Evolutionary conservation across 1,140 invertebrate species (phyloP).

Genomic region (Heterodera schachtii): DNA sequence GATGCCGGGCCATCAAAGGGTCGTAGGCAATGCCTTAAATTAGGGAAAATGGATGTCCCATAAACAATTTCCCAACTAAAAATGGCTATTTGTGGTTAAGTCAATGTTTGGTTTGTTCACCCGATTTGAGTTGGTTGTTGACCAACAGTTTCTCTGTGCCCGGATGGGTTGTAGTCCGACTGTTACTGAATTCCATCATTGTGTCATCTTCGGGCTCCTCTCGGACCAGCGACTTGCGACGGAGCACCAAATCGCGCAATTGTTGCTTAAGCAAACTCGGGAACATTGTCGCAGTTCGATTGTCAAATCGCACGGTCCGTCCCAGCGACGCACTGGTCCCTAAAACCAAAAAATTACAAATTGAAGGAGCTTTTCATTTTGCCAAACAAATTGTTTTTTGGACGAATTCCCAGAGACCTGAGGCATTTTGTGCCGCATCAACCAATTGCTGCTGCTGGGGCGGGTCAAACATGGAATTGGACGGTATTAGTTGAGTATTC

Average conservation of each 20-base stretch:
- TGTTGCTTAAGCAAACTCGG: conserved; percentile 63
- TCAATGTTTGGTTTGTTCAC: neutral
- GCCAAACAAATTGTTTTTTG: too few relatives aligned
- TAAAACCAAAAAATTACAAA: too few relatives aligned
- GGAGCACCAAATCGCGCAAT: conserved; percentile 60
- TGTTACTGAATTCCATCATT: conserved; percentile 27
- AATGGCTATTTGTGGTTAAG: too few relatives aligned
- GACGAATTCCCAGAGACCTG: too few relatives aligned
- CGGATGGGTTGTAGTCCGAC: neutral
- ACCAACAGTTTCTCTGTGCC: neutral
- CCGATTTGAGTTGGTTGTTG: conserved; percentile 12
- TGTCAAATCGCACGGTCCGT: conserved; percentile 44
- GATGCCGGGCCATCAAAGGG: conserved; percentile 82
- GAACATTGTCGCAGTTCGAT: conserved; percentile 30
- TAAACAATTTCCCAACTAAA: too few relatives aligned
- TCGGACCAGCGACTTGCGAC: conserved; percentile 58
- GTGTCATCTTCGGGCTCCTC: conserved; percentile 63
- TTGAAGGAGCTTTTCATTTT: too few relatives aligned
- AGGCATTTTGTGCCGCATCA: neutral
- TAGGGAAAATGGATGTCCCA: neutral
- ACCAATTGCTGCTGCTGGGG: conserved; percentile 23
- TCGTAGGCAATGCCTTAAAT: conserved; percentile 87
- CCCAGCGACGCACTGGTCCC: neutral
- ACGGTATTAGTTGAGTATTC: conserved; percentile 42
- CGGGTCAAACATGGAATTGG: conserved; percentile 43